These are phyloP conservation scores for Nephrotoma appendiculata DNA, from an alignment of 2,888 invertebrate species.

Conservation along the genomic window DNA sequence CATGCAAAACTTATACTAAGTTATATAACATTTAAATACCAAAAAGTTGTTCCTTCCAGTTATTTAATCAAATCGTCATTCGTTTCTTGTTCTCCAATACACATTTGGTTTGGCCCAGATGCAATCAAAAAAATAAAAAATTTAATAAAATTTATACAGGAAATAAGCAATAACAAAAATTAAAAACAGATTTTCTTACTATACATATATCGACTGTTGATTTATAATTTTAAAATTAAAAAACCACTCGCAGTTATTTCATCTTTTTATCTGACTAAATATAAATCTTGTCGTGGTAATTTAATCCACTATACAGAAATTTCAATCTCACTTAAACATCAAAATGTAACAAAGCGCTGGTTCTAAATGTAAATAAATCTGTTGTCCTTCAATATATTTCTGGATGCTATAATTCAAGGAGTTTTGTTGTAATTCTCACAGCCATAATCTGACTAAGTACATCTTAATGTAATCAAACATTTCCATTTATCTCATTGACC, in stretches of 20 bases:
- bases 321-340: neutral
- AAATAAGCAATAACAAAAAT: neutral
- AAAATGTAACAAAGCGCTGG: neutral
- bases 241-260: neutral
- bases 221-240: neutral
- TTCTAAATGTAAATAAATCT: neutral
- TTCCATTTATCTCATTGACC: neutral
- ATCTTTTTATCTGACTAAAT: neutral
- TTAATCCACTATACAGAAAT: neutral
- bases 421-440: neutral
- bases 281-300: neutral
- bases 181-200: neutral
- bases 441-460: too few species aligned
- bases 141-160: neutral
- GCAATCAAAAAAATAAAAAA: neutral
- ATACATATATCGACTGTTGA: neutral
- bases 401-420: neutral
- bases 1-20: neutral
- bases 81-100: neutral
- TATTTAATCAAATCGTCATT: neutral
- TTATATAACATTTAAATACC: neutral
- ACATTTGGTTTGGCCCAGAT: neutral
- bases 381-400: neutral
- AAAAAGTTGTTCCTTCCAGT: neutral
- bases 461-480: neutral